A percentile compares a stretch with the other conserved stretches of the same genome.
Evolutionary conservation across 1,140 invertebrate species (phyloP).

Genomic region (Ganaspis sp.): DNA sequence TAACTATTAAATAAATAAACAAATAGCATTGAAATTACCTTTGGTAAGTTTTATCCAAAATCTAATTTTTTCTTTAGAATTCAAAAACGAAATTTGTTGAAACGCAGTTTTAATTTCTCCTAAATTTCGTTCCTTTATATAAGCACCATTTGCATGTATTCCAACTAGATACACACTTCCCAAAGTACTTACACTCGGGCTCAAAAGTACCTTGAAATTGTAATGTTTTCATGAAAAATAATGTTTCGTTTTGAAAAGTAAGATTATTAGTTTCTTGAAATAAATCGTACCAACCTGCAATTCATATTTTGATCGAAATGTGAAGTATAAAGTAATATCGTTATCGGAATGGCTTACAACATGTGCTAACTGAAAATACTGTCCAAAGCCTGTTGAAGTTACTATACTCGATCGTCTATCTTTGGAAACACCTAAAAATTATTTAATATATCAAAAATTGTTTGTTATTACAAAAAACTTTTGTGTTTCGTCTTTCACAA

Average conservation of each 20-base stretch:
- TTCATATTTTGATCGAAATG: conserved; percentile 27
- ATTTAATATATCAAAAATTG: background rate
- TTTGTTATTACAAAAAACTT: background rate
- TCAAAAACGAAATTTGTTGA: conserved; percentile 31
- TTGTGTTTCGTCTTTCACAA: too few species aligned
- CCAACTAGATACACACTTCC: conserved; percentile 39
- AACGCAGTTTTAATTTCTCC: conserved; percentile 37
- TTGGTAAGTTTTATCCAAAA: conserved; percentile 42
- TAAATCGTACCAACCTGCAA: conserved; percentile 41
- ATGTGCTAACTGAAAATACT: conserved; percentile 37
- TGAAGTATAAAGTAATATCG: conserved; percentile 42
- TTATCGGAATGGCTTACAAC: conserved; percentile 39
- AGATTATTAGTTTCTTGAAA: too few species aligned
- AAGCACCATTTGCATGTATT: conserved; percentile 32
- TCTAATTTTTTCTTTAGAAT: conserved; percentile 12
- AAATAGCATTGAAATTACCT: conserved; percentile 7
- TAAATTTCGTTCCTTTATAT: conserved; percentile 26
- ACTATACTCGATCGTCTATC: conserved; percentile 33
- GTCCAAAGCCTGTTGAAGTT: conserved; percentile 38
- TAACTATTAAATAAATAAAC: background rate
- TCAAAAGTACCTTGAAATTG: conserved; percentile 35
- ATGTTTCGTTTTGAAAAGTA: background rate
- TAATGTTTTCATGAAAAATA: background rate
- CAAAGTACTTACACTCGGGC: conserved; percentile 27
- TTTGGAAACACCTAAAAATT: conserved; percentile 30